Conservation (phyloP, 2,113 vertebrate species). For the Furnarius figulus region DNA sequence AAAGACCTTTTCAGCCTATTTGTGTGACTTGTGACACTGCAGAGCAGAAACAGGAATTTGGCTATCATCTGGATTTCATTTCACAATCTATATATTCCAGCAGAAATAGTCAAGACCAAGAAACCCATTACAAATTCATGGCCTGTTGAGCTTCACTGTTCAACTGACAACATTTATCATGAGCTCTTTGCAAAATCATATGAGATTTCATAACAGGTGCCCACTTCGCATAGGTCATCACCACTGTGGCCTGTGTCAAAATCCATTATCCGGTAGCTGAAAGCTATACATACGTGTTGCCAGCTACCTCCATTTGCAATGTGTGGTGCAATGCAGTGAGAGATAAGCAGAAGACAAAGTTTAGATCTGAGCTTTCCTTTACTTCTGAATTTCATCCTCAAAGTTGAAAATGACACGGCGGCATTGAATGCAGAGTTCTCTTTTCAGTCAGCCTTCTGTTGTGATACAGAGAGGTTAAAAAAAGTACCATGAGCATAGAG, state of each 20-base stretch:
- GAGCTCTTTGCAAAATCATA: slow-evolving; percentile 61
- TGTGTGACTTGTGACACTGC: not conserved
- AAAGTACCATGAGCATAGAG: not conserved
- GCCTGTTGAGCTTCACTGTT: slow-evolving; percentile 33
- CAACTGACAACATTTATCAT: slow-evolving; percentile 59
- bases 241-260: slow-evolving; percentile 46
- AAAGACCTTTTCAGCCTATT: not conserved
- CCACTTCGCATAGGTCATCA: slow-evolving; percentile 46
- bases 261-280: slow-evolving; percentile 47
- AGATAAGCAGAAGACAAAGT: not conserved
- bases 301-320: not conserved
- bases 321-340: not conserved
- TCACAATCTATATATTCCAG: not conserved
- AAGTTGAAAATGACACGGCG: not conserved
- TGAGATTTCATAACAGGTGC: slow-evolving; percentile 63
- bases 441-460: not conserved
- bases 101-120: not conserved
- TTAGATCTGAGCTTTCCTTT: not conserved
- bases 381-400: not conserved
- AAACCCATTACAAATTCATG: slow-evolving; percentile 53
- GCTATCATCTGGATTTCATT: slow-evolving; percentile 42
- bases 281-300: not conserved
- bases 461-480: not conserved
- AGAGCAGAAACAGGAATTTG: not conserved
- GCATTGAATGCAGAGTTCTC: not conserved